Base-by-base conservation (phyloP, 1,140 invertebrate species). In the Heliconius hermathena region DNA sequence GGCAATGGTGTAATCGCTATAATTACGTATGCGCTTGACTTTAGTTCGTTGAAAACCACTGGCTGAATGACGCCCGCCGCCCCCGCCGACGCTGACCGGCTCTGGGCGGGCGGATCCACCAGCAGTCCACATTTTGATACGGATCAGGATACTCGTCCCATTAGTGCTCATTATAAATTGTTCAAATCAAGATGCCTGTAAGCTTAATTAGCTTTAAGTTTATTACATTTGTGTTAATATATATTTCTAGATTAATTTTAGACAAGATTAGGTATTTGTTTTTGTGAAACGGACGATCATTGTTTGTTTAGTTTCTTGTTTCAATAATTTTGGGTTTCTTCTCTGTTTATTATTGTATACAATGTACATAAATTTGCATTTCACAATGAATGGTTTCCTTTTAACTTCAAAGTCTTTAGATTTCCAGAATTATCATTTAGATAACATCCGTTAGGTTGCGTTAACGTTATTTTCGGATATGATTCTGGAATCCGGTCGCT, bases 401-500 rank as follows among this genome's bases (percentile, higher is more conserved):
- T 78, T 70, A 76, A 78, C 76, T 76, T 73, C 26, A 71, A 85
- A 80, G 80, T 74, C 80, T 88, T 46, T 16, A 46, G 41, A 46
- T 46, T 46, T 83, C 74, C 81, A 84, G 81, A 85, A 81, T 74
- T 52, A 84, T 83, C 74, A 74, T 78, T 75, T 74, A 79, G 84
- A 85, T 89, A 87, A 86, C 82, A 83, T 81, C 82, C 82, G 85
- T 87, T 80, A 88, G 84, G 87, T 89, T 89, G 81, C 81, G 85
- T 87, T 84, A 87, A 83, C 76, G 89, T 88, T 94, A 94, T 94
- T 93, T 94, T 90, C 73, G 88, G 89, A 89, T 82, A 85, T 94
- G 91, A 93, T 93, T 86, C 93, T 94, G 91, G 93, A 93, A 89
- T 87, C 86, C 77, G 84, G 74, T 81, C 83, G 86, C 83, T 83